phyloP scores from a whole-genome alignment of 2,113 vertebrate species.

The Cochlearius cochlearius region DNA sequence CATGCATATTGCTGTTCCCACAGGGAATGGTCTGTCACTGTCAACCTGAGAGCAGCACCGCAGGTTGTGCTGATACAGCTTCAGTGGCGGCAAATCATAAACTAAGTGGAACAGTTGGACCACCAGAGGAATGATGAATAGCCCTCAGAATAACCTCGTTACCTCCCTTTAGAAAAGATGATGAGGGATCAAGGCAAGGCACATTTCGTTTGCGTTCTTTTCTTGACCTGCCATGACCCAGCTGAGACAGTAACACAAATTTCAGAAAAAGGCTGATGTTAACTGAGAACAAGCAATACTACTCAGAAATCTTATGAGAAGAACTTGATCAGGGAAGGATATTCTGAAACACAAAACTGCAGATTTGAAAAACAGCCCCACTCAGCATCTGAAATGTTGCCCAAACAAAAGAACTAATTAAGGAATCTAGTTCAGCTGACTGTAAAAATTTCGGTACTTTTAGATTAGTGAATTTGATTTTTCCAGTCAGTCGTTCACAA shows the following conservation, averaged over 20 bases:
- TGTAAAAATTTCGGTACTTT: background rate
- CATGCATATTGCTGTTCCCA: background rate
- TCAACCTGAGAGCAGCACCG: background rate
- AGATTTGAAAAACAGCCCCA: background rate
- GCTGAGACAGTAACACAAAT: background rate
- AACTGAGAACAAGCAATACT: background rate
- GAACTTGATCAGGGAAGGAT: background rate
- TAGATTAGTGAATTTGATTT: background rate
- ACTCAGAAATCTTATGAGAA: background rate
- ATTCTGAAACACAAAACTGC: background rate
- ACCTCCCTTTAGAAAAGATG: background rate
- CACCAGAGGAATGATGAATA: background rate
- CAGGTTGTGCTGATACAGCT: background rate
- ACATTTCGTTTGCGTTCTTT: background rate
- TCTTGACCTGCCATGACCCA: background rate
- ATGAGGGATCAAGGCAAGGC: background rate
- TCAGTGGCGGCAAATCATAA: conserved; percentile 1
- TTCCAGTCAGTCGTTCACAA: background rate
- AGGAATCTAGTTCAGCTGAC: background rate
- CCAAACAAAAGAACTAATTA: background rate
- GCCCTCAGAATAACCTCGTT: background rate
- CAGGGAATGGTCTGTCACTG: background rate
- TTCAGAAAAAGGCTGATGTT: background rate
- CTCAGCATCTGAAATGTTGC: background rate
- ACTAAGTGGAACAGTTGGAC: background rate